Conservation (phyloP, 2,113 vertebrate genomes). For the Microcebus ravelobensis region DNA sequence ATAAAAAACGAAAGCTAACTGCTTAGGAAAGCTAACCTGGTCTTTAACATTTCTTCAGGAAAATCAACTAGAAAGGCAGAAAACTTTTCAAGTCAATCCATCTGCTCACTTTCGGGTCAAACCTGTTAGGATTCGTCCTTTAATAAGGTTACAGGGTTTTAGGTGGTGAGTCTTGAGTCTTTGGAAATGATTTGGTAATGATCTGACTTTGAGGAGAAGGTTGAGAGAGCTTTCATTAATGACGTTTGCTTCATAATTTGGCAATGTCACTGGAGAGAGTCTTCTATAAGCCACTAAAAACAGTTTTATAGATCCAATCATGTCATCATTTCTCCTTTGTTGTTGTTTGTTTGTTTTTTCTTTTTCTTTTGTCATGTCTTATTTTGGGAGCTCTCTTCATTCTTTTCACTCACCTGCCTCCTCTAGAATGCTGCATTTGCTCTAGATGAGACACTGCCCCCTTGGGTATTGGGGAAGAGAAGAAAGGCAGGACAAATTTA, state of each 20-base stretch:
- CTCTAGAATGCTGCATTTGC: neutral
- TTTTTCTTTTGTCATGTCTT: neutral
- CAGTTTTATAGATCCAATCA: neutral
- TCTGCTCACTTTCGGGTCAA: neutral
- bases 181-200: neutral
- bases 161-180: neutral
- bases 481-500: neutral
- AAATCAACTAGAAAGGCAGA: neutral
- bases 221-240: neutral
- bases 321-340: neutral
- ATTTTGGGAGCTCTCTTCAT: neutral
- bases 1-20: neutral
- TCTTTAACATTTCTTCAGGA: neutral
- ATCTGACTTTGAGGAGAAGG: neutral
- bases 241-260: slow-evolving; percentile 33
- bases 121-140: neutral
- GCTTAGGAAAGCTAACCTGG: neutral
- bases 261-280: neutral
- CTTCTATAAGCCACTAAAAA: slow-evolving; percentile 46
- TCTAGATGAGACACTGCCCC: neutral
- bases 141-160: neutral
- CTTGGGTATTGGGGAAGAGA: neutral
- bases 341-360: neutral
- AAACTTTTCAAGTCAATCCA: neutral
- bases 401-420: neutral